Percentiles rank a stretch among this genome's conserved stretches.
Evolutionary conservation across 2,888 invertebrate species (phyloP).

Genomic region (Oligia latruncula): DNA sequence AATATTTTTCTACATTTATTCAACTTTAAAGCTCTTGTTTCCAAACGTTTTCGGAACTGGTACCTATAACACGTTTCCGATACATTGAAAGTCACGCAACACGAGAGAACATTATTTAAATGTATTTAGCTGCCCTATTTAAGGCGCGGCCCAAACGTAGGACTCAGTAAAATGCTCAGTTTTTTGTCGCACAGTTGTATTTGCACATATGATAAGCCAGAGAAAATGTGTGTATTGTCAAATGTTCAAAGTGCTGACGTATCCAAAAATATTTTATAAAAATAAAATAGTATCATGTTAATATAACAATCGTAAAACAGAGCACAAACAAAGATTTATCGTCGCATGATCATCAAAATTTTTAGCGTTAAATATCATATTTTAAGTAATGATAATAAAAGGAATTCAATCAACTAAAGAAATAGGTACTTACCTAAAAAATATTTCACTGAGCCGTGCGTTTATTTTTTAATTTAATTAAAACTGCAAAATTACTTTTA

Average conservation of each 20-base stretch:
- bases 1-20: conserved; percentile 66
- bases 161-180: neutral
- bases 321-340: neutral
- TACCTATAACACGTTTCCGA: conserved; percentile 71
- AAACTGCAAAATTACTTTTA: no score
- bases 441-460: no score
- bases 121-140: conserved; percentile 64
- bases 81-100: conserved; percentile 72
- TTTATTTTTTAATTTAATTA: no score
- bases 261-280: neutral
- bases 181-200: neutral
- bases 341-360: neutral
- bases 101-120: conserved; percentile 64
- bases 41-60: conserved; percentile 69
- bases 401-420: no score
- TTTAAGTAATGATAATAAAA: no score
- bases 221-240: neutral
- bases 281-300: neutral
- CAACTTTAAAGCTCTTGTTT: conserved; percentile 61
- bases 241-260: neutral
- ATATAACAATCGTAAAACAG: neutral
- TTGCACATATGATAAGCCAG: neutral
- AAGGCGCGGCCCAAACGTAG: neutral
- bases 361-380: no score
- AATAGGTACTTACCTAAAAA: no score